Base-by-base conservation (phyloP, 2,113 vertebrate species). In the Corvus hawaiiensis region DNA sequence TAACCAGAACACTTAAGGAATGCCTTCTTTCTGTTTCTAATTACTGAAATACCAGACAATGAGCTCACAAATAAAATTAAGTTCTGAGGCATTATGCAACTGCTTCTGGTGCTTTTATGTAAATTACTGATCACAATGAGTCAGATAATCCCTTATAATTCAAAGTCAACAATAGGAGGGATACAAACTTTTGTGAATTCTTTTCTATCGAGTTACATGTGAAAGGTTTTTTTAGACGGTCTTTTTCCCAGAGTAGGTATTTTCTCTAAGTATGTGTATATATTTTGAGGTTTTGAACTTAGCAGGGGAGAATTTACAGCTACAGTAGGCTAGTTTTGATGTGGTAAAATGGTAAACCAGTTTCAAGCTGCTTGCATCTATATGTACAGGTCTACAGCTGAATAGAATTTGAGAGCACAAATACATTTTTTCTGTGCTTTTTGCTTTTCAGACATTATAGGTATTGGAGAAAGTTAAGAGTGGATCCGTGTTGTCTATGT, bases 111-210 rank as follows among this genome's bases (percentile, higher is more conserved):
- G 92, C 84, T 93, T 87, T 87, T 89, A 93, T 94, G 92, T 97
- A 96, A 97, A 97, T 97, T 94, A 93, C 96, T 95, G 93, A 96
- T 96, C 66, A 59, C 72, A 94, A 46, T 96, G 88, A 96, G 58
- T 97, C 95, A 97, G 66, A 93, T 87, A 56, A 91, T 89, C 89
- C 54, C 28, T 84, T 97, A 55, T 51, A 75, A 62, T 89, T 94
- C 88, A 84, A 62, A 90, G 51, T 87, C 83, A 91, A 39, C 84
- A 88, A 67, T 75, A 89, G 69, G 46, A 76, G 32, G 16, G 30
- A 81, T 74, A 63, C 94, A 85, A 92, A 15, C 56, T 77, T 72
- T 39, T 35, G 52, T n/a, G 23, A 77, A 35, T 89, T 95, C 32
- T 85, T 82, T 96, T 95, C 64, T 27, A 41, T 63, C 28, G 43